phyloP scores from a whole-genome alignment of 2,797 vertebrate species.

The Percopsis omiscomaycus region DNA sequence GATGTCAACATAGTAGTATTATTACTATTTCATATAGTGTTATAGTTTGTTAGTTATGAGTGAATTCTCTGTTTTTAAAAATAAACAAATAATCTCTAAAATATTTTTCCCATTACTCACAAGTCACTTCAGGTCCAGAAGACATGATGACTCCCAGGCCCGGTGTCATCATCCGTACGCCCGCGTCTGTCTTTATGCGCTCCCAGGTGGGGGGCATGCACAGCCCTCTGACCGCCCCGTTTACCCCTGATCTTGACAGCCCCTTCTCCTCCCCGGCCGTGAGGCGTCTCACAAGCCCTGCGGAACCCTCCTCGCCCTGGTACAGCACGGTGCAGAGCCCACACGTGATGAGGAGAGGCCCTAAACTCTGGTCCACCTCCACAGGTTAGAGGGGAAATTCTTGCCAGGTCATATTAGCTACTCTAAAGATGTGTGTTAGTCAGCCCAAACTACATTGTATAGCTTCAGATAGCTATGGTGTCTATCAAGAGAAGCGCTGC shows the following conservation, averaged over 20 bases:
- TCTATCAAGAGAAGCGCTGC: too few species aligned
- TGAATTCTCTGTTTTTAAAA: too few species aligned
- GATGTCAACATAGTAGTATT: too few species aligned
- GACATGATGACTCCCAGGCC: conserved; percentile 76
- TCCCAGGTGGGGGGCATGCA: conserved; percentile 59
- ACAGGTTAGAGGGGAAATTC: conserved; percentile 74
- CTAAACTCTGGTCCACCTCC: conserved; percentile 88
- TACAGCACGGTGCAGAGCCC: conserved; percentile 83
- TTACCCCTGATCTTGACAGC: conserved; percentile 79
- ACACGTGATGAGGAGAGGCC: conserved; percentile 81
- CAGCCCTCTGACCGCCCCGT: conserved; percentile 65
- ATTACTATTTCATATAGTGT: too few species aligned
- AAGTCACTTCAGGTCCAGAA: conserved; percentile 69
- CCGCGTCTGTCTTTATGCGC: conserved; percentile 79
- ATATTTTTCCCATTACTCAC: conserved; percentile 26
- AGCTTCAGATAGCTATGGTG: too few species aligned
- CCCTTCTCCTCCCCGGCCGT: conserved; percentile 78
- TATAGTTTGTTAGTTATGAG: too few species aligned
- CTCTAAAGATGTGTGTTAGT: too few species aligned
- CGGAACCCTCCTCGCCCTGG: conserved; percentile 80
- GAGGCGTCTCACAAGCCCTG: conserved; percentile 69
- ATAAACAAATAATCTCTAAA: not conserved
- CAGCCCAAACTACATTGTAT: too few species aligned
- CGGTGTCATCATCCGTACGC: conserved; percentile 65
- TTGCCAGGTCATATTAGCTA: too few species aligned